These are phyloP conservation scores for Astur gentilis DNA, from an alignment of 2,113 vertebrate genomes.

Conservation along the genomic window DNA sequence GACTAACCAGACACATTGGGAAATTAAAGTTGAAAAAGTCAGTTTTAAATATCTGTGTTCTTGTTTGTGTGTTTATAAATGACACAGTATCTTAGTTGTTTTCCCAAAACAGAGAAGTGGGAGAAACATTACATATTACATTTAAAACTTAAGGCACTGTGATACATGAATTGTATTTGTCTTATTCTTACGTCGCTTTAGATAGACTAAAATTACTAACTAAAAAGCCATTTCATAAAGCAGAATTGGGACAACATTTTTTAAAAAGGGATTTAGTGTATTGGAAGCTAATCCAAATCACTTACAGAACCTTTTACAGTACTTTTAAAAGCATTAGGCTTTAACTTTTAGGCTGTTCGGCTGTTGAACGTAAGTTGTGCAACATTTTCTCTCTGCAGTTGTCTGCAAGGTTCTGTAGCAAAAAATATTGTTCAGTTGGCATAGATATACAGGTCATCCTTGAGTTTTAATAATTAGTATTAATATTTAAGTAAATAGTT, in stretches of 20 bases:
- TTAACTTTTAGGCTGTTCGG: background rate
- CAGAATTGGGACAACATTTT: background rate
- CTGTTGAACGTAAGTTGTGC: background rate
- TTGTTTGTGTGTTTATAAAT: background rate
- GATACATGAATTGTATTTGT: background rate
- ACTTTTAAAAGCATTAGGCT: background rate
- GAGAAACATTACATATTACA: background rate
- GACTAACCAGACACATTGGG: conserved; percentile 81
- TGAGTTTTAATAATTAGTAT: background rate
- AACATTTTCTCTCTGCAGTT: background rate
- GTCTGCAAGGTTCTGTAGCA: background rate
- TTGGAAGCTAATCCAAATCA: background rate
- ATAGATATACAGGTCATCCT: background rate
- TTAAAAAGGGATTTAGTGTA: background rate
- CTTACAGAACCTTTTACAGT: background rate
- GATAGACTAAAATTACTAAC: background rate
- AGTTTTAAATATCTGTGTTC: conserved; percentile 31
- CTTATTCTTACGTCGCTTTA: background rate
- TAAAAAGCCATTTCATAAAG: background rate
- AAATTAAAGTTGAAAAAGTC: conserved; percentile 87
- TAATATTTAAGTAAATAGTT: background rate
- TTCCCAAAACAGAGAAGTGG: background rate
- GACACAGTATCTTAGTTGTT: background rate
- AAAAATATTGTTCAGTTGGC: background rate
- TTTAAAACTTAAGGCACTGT: background rate